Evolutionary conservation across 2,888 invertebrate genomes (phyloP), one percentile per base, ranked within the genome.

Genomic region (Melinaea marsaeus): DNA sequence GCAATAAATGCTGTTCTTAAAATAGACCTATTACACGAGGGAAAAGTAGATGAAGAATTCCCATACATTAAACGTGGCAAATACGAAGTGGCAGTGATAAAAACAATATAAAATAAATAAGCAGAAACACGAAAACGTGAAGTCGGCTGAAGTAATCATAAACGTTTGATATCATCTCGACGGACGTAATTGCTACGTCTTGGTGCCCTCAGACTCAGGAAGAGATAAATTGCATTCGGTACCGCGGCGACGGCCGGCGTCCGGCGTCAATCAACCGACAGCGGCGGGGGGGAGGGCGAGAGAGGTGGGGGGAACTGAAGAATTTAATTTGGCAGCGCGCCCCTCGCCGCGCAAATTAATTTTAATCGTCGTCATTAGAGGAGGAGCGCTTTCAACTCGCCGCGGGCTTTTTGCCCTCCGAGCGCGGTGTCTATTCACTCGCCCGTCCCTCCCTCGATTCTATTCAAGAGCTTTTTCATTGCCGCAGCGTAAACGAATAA

Each of bases 331-430:
- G 84, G 79, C 78, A 77, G 75, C 68, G 3, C 77, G 72, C 67
- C 73, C 72, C 74, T 72, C 72, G 71, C 75, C 74, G 83, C 78
- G 80, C 84, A 83, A 88, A 89, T 89, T 88, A 86, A 88, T 88
- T 88, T 88, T 88, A 88, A 89, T 89, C 85, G 85, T 71, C 80
- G 83, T 86, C 86, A 89, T 89, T 88, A 89, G 80, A 71, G 66
- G 66, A 65, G 68, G 58, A 63, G 72, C 70, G 67, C 73, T 76
- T 73, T 75, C 72, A 75, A 73, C 68, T 74, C 71, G 75, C 76
- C 76, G 76, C 72, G 65, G 67, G 60, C 68, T 74, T 73, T 74
- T 74, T 75, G 70, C 71, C 55, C 74, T 76, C 79, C 72, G 73
- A 75, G 74, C 72, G 76, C 73, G 42, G 9, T 42, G 42, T 42